Conservation (phyloP, 2,888 invertebrate species). For the Acholoe squamosa region DNA sequence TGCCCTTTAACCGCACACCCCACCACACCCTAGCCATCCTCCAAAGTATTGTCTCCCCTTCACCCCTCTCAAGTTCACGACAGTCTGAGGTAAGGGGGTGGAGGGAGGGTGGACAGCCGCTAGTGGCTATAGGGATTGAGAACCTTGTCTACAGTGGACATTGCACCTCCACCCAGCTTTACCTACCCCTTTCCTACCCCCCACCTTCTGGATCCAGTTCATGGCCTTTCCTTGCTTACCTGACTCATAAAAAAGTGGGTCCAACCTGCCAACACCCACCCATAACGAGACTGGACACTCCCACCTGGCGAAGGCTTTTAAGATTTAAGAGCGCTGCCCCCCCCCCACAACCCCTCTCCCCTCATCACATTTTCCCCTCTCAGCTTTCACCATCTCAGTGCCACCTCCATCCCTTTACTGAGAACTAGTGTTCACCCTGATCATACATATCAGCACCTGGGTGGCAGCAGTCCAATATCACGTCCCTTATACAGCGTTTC, state of each 20-base stretch:
- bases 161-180: background rate
- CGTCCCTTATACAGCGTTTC: background rate
- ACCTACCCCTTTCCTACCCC: background rate
- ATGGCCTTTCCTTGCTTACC: conserved; percentile 28
- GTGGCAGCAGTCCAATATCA: conserved; percentile 2
- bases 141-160: background rate
- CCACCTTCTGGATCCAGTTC: conserved; percentile 43
- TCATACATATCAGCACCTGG: background rate
- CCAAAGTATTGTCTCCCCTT: background rate
- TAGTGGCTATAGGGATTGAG: background rate
- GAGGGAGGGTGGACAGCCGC: background rate
- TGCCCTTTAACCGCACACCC: background rate
- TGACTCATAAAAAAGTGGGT: conserved; percentile 50
- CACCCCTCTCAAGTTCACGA: background rate
- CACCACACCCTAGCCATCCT: background rate
- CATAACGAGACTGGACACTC: conserved; percentile 54
- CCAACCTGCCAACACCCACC: conserved; percentile 39
- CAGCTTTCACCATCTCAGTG: background rate
- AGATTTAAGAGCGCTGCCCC: conserved; percentile 39
- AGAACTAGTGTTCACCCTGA: background rate
- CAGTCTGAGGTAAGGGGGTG: background rate
- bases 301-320: conserved; percentile 52
- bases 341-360: background rate
- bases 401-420: background rate
- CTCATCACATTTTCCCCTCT: background rate